Percentiles rank a stretch among this genome's conserved stretches.
Conservation (phyloP, 2,797 vertebrate species). For the Kryptopterus vitreolus region DNA sequence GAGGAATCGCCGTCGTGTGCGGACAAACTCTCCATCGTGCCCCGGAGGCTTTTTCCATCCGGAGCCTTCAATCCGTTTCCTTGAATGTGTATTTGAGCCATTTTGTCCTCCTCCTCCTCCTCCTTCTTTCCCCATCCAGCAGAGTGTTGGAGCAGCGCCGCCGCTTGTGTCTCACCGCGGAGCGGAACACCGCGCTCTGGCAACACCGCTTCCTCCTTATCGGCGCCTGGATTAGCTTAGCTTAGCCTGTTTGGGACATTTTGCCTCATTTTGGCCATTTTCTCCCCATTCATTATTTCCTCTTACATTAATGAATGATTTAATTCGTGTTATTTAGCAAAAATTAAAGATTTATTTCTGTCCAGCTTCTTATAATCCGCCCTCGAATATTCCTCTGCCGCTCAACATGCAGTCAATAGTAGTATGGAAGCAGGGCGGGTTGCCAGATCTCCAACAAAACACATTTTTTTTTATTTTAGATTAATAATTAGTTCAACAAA, state of each 20-base stretch:
- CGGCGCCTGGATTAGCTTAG: not conserved
- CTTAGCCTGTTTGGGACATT: not conserved
- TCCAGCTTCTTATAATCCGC: not conserved
- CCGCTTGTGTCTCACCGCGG: not conserved
- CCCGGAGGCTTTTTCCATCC: constrained; percentile 63
- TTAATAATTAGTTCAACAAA: not conserved
- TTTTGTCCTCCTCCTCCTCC: constrained; percentile 48
- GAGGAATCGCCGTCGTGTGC: constrained; percentile 66
- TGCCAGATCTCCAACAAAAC: not conserved
- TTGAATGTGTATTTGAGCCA: constrained; percentile 67
- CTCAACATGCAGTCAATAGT: not conserved
- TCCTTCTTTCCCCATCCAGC: no score
- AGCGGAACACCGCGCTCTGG: not conserved
- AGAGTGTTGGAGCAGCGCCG: not conserved
- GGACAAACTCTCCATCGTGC: constrained; percentile 69
- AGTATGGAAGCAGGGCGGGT: not conserved
- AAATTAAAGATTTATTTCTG: no score
- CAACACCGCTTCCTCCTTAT: constrained; percentile 16
- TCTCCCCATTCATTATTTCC: no score
- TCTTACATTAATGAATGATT: no score
- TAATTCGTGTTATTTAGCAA: no score
- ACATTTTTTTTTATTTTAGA: not conserved
- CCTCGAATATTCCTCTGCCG: not conserved
- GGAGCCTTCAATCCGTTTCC: constrained; percentile 71
- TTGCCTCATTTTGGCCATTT: no score